Evolutionary conservation across 2,113 vertebrate genomes (phyloP).

Genomic region (Mola mola): DNA sequence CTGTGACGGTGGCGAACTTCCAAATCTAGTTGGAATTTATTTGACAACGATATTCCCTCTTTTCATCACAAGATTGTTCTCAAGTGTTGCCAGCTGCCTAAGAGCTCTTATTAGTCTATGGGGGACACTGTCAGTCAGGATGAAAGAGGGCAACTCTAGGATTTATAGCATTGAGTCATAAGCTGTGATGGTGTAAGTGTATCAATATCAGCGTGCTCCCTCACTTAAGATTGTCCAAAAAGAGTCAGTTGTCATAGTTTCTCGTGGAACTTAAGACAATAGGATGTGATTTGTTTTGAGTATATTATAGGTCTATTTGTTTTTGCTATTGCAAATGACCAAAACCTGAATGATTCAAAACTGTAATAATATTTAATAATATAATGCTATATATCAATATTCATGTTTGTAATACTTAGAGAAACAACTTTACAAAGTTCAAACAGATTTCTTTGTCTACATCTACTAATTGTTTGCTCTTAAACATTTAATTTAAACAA

Average conservation of each 20-base stretch:
- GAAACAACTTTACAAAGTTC: too few species aligned
- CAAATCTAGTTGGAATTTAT: slow-evolving; percentile 46
- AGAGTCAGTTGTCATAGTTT: not conserved
- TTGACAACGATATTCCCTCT: slow-evolving; percentile 49
- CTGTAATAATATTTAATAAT: too few species aligned
- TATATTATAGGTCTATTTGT: too few species aligned
- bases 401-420: too few species aligned
- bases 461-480: too few species aligned
- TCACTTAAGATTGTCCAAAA: slow-evolving; percentile 48
- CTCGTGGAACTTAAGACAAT: not conserved
- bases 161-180: slow-evolving; percentile 80
- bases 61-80: slow-evolving; percentile 53
- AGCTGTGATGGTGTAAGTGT: slow-evolving; percentile 58
- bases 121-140: slow-evolving; percentile 59
- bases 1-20: too few species aligned
- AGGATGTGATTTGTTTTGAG: not conserved
- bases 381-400: too few species aligned
- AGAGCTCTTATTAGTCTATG: slow-evolving; percentile 73
- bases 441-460: too few species aligned
- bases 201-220: slow-evolving; percentile 67
- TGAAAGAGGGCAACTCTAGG: slow-evolving; percentile 51
- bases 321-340: too few species aligned
- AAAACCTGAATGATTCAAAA: too few species aligned
- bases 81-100: slow-evolving; percentile 55
- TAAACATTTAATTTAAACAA: too few species aligned